Evolutionary conservation across 1,140 invertebrate species (phyloP).

Genomic region (Drosophila kepulauana): DNA sequence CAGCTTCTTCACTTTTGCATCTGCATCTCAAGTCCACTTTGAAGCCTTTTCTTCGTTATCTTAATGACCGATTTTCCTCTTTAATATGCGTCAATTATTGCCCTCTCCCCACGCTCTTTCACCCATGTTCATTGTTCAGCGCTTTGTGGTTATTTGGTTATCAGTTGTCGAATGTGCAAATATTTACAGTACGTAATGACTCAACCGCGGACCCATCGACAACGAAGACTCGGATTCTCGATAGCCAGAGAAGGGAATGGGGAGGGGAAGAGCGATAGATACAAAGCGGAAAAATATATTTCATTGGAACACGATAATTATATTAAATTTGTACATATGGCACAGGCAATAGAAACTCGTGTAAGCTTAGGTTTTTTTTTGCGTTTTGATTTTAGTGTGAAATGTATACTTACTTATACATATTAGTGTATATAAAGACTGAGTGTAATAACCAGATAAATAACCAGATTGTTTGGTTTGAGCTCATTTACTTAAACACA

Average conservation of each 20-base stretch:
- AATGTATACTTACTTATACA: no score
- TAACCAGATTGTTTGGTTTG: not conserved
- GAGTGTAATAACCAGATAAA: not conserved
- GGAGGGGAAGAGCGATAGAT: not conserved
- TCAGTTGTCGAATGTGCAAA: slow-evolving; percentile 39
- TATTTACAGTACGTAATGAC: slow-evolving; percentile 47
- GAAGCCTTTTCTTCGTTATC: slow-evolving; percentile 11
- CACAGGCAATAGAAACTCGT: slow-evolving; percentile 16
- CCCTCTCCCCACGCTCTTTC: not conserved
- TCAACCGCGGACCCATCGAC: slow-evolving; percentile 9
- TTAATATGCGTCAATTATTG: slow-evolving; percentile 17
- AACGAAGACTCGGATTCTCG: slow-evolving; percentile 1
- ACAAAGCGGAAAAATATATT: slow-evolving; percentile 6
- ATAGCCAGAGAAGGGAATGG: no score
- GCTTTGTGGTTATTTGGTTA: slow-evolving; percentile 36
- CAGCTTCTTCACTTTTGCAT: not conserved
- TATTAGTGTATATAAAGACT: no score
- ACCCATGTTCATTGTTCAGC: not conserved
- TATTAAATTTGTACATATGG: slow-evolving; percentile 24
- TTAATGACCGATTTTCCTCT: slow-evolving; percentile 2
- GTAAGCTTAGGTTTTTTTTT: not conserved
- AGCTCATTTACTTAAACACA: not conserved
- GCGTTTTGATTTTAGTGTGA: not conserved
- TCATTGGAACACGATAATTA: slow-evolving; percentile 39
- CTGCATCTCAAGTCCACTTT: slow-evolving; percentile 7